Evolutionary conservation across 1,140 invertebrate species (phyloP), one percentile per base, ranked within the genome.

Genomic region (Lepidurus couesii): DNA sequence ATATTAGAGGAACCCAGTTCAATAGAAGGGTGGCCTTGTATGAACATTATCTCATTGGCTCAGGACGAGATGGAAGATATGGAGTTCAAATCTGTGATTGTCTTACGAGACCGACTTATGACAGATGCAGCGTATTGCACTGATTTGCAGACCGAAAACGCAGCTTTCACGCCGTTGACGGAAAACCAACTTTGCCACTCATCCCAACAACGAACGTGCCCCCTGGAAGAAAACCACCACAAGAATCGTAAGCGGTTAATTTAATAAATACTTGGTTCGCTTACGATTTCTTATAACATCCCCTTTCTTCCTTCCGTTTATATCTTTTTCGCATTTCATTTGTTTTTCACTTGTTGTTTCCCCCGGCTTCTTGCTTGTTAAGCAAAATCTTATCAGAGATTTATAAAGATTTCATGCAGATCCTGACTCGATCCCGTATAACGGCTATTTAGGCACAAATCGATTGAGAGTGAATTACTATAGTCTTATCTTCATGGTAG

Each of bases 101-200:
- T 95, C 26, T 86, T 96, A 2, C 92, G 95, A 84, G 95, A 96
- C 85, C 89, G 92, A 81, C 88, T 96, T 82, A 96, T 96, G 90
- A 94, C 94, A 42, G 95, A 96, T 83, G 93, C 94, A 0, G 90
- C 92, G 16, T 87, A 95, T 10, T 92, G 45, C n/a, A 10, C 53
- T 2, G 53, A 65, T 16, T 16, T 65, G 13, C 53, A 65, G 53
- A 7, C 53, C 16, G 53, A 65, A 65, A n/a, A n/a, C 21, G 16
- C 53, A 65, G 53, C 53, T 21, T 65, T 65, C 13, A 13, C 53
- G 21, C 8, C 53, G 53, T 16, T 65, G 13, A 65, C 6, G 6
- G 53, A 65, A 65, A 9, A 65, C 53, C 16, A 65, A 65, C 53
- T n/a, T 13, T n/a, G 21, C 16, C 53, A 13, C 53, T 65, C 53